A percentile compares a stretch with the other conserved stretches of the same genome.
Evolutionary conservation across 2,113 vertebrate genomes (phyloP).

Genomic region (Trematocara nigrifrons): DNA sequence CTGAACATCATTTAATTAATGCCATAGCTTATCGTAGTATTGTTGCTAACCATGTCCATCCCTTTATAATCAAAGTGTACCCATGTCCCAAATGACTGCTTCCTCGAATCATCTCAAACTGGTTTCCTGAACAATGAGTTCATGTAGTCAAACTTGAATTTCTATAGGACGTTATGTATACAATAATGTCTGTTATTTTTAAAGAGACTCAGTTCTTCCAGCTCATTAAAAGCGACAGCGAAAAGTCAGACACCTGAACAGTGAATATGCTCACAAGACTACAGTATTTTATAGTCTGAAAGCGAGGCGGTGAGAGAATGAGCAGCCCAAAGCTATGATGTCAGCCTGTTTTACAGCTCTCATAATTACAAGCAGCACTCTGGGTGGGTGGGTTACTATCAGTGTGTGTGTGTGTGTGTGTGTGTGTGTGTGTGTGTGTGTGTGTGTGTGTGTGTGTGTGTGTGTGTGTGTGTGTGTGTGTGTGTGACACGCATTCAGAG

Average conservation of each 20-base stretch:
- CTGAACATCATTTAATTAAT: neutral
- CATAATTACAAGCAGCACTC: slow-evolving; percentile 52
- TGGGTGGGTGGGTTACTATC: slow-evolving; percentile 36
- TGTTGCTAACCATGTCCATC: neutral
- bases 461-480: too few species aligned
- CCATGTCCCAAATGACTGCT: neutral
- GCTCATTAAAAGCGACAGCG: neutral
- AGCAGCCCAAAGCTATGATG: slow-evolving; percentile 48
- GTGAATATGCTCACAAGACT: neutral
- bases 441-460: neutral
- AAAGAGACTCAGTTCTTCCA: neutral
- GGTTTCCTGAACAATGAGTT: neutral
- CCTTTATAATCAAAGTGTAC: neutral
- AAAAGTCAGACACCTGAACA: slow-evolving; percentile 21
- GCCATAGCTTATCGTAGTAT: neutral
- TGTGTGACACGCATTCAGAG: neutral
- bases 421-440: neutral
- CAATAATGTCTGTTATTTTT: neutral
- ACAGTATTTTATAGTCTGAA: neutral
- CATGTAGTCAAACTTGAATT: neutral
- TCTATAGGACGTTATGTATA: neutral
- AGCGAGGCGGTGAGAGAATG: slow-evolving; percentile 8
- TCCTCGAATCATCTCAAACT: neutral
- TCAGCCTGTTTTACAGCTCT: slow-evolving; percentile 60
- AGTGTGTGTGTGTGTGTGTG: neutral